Evolutionary conservation across 2,797 vertebrate species (phyloP).

Genomic region (Heteromormyrus szaboi): DNA sequence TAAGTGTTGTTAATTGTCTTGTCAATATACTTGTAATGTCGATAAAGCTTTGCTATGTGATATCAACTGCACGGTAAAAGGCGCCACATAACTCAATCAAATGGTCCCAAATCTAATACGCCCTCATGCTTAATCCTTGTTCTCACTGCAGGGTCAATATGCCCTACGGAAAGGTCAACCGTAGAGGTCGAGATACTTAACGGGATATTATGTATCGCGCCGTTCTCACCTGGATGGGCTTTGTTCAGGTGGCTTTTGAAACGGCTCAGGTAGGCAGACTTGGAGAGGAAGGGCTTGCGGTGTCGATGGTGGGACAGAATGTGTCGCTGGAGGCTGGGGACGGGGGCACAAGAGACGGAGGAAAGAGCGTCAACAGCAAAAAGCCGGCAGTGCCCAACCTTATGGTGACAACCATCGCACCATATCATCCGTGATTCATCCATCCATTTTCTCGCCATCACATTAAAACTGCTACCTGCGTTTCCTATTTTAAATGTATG

Average conservation of each 20-base stretch:
- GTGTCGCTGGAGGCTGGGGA: conserved; percentile 67
- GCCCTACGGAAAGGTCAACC: not conserved
- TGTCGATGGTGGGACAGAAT: conserved; percentile 74
- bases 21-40: not conserved
- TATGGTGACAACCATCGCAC: not conserved
- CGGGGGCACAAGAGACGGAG: not conserved
- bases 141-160: not conserved
- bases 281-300: conserved; percentile 81
- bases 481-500: not conserved
- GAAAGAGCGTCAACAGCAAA: not conserved
- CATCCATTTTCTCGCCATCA: not conserved
- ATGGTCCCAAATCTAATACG: not conserved
- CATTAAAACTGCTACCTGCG: not conserved
- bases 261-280: conserved; percentile 74
- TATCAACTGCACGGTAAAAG: not conserved
- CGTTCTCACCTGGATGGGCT: not conserved
- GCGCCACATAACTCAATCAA: not conserved
- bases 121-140: not conserved
- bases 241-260: conserved; percentile 75
- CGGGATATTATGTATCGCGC: not conserved
- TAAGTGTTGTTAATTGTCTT: not conserved
- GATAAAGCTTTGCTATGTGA: not conserved
- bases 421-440: not conserved
- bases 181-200: not conserved
- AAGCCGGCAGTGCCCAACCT: not conserved